A percentile compares a stretch with the other conserved stretches of the same genome.
phyloP scores from a whole-genome alignment of 1,140 invertebrate genomes.

The Odontomachus brunneus region DNA sequence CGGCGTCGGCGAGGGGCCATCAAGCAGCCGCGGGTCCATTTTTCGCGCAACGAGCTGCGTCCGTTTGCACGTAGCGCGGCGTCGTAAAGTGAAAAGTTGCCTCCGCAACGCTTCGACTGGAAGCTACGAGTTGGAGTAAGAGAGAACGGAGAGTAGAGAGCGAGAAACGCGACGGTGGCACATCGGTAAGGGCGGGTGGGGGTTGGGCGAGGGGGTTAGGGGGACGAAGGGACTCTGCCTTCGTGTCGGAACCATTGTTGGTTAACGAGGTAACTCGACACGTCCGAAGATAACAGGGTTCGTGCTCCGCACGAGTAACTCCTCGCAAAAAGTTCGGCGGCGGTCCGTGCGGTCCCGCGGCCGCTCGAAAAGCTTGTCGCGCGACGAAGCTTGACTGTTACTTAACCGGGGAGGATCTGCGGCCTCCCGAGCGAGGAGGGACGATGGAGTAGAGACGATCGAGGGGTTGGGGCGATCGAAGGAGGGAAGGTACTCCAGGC shows the following conservation, averaged over 20 bases:
- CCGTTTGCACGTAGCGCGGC: conserved; percentile 64
- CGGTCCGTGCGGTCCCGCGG: conserved; percentile 12
- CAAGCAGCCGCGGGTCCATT: conserved; percentile 55
- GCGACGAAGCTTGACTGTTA: conserved; percentile 55
- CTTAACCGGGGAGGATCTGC: conserved; percentile 43
- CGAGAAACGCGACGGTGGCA: conserved; percentile 27
- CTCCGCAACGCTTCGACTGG: conserved; percentile 19
- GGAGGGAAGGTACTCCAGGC: neutral
- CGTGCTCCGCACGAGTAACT: conserved; percentile 75
- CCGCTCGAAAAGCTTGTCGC: conserved; percentile 57
- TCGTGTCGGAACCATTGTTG: conserved; percentile 72
- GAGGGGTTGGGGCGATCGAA: neutral
- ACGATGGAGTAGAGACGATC: neutral
- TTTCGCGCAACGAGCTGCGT: conserved; percentile 44
- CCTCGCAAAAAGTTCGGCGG: conserved; percentile 69
- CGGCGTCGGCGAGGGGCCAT: conserved; percentile 40
- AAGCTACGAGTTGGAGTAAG: neutral
- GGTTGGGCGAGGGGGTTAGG: no score
- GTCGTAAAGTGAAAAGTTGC: conserved; percentile 75
- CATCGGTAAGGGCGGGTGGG: no score
- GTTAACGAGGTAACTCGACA: conserved; percentile 80
- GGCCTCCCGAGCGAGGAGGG: neutral
- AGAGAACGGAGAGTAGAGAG: neutral
- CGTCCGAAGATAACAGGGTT: conserved; percentile 79
- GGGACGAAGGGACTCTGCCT: conserved; percentile 4